Conservation (phyloP, 2,797 vertebrate species). For the Labeo calbasu region DNA sequence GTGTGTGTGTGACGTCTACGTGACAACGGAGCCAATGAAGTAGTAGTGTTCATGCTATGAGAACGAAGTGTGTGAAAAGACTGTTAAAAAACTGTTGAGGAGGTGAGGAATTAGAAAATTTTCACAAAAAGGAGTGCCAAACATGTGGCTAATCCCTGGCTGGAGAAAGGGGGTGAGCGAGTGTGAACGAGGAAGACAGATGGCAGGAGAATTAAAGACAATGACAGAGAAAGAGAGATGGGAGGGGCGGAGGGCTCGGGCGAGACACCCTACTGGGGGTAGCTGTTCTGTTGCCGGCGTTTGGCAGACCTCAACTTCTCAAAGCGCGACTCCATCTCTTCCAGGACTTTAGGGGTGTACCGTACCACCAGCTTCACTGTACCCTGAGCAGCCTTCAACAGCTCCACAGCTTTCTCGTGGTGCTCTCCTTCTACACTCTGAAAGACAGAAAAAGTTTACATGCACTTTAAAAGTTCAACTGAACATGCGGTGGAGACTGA, state of each 20-base stretch:
- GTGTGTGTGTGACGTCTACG: constrained; percentile 36
- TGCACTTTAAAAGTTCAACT: not conserved
- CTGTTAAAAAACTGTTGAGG: constrained; percentile 46
- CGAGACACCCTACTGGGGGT: constrained; percentile 76
- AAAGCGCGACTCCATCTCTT: constrained; percentile 99
- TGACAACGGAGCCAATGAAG: constrained; percentile 8
- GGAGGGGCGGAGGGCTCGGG: constrained; percentile 62
- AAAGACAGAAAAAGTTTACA: constrained; percentile 24
- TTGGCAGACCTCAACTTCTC: constrained; percentile 99
- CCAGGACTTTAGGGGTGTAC: constrained; percentile 96
- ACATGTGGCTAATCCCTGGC: constrained; percentile 61
- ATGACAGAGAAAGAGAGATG: constrained; percentile 42
- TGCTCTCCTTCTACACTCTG: constrained; percentile 98
- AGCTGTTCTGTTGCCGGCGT: constrained; percentile 95
- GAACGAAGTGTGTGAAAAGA: constrained; percentile 34
- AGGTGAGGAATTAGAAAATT: constrained; percentile 52
- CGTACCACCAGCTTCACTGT: constrained; percentile 98
- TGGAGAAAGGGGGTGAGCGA: constrained; percentile 50
- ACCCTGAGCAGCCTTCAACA: constrained; percentile 96
- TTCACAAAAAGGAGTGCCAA: constrained; percentile 55
- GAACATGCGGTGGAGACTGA: too few relatives aligned
- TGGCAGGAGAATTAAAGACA: constrained; percentile 52
- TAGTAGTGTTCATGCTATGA: constrained; percentile 55
- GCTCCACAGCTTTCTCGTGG: constrained; percentile 96
- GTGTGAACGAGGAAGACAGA: constrained; percentile 57